Conservation (phyloP, 1,140 invertebrate genomes). For the Mizuhopecten yessoensis region DNA sequence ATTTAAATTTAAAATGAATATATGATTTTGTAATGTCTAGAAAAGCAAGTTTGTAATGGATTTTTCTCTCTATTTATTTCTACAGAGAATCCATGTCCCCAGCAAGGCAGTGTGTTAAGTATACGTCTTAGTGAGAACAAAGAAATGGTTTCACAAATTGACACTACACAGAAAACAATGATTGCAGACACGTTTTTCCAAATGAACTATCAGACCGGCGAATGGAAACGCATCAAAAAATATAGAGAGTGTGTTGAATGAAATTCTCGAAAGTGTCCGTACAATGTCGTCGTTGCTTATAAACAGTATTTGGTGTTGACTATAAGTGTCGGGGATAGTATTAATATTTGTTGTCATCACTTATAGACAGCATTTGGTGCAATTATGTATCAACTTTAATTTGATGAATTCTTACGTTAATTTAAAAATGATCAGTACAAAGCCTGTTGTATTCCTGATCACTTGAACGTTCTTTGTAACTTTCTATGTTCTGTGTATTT, state of each 20-base stretch:
- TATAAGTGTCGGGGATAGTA: no score
- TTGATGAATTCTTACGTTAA: no score
- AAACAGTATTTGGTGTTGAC: no score
- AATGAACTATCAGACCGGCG: conserved; percentile 97
- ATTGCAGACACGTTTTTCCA: conserved; percentile 95
- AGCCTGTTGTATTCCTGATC: no score
- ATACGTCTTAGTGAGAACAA: conserved; percentile 95
- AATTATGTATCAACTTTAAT: not conserved
- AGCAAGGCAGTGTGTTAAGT: conserved; percentile 95
- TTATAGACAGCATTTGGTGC: conserved; percentile 12
- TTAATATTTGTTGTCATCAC: no score
- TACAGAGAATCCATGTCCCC: conserved; percentile 96
- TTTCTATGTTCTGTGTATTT: no score
- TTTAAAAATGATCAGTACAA: no score
- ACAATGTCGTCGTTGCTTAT: not conserved
- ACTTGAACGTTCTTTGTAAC: no score
- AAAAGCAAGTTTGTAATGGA: no score
- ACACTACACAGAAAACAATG: conserved; percentile 87
- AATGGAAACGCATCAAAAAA: conserved; percentile 96
- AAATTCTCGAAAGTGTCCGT: not conserved
- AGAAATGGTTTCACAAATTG: conserved; percentile 90
- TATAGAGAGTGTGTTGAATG: conserved; percentile 72
- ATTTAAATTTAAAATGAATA: no score
- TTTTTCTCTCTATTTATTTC: conserved; percentile 73
- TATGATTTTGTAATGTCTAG: no score